Percentiles rank a stretch among this genome's conserved stretches.
These are phyloP conservation scores for Teleopsis dalmanni DNA, from an alignment of 1,140 invertebrate species.

Conservation along the genomic window DNA sequence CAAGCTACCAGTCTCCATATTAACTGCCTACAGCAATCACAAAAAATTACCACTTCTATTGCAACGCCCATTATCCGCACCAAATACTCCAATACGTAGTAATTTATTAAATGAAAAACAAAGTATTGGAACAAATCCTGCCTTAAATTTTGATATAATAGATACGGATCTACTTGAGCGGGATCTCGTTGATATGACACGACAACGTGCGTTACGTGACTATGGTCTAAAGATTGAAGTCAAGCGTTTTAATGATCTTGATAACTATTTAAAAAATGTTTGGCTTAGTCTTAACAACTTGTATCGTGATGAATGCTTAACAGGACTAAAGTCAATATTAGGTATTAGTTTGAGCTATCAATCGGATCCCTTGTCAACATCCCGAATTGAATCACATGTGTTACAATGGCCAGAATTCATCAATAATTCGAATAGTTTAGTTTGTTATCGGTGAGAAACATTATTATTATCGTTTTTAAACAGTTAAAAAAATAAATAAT, in stretches of 20 bases:
- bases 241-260: slow-evolving; percentile 17
- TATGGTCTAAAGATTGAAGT: slow-evolving; percentile 30
- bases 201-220: slow-evolving; percentile 30
- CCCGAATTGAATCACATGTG: slow-evolving; percentile 31
- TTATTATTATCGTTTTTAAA: not conserved
- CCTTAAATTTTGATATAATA: slow-evolving; percentile 27
- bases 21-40: slow-evolving; percentile 35
- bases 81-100: slow-evolving; percentile 11
- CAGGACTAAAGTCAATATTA: slow-evolving; percentile 43
- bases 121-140: slow-evolving; percentile 22
- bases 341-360: slow-evolving; percentile 52
- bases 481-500: not conserved
- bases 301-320: slow-evolving; percentile 27
- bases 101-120: slow-evolving; percentile 12
- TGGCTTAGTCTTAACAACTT: slow-evolving; percentile 29
- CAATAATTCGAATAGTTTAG: slow-evolving; percentile 34
- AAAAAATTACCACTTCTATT: slow-evolving; percentile 32
- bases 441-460: slow-evolving; percentile 27
- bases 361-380: slow-evolving; percentile 27
- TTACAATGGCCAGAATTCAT: slow-evolving; percentile 40
- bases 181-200: slow-evolving; percentile 32
- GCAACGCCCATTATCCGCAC: slow-evolving; percentile 23
- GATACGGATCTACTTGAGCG: slow-evolving; percentile 28
- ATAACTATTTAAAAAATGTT: slow-evolving; percentile 29
- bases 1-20: slow-evolving; percentile 27